Percentiles rank a stretch among this genome's conserved stretches.
Conservation (phyloP, 2,113 vertebrate genomes). For the Sebastes schlegelii region DNA sequence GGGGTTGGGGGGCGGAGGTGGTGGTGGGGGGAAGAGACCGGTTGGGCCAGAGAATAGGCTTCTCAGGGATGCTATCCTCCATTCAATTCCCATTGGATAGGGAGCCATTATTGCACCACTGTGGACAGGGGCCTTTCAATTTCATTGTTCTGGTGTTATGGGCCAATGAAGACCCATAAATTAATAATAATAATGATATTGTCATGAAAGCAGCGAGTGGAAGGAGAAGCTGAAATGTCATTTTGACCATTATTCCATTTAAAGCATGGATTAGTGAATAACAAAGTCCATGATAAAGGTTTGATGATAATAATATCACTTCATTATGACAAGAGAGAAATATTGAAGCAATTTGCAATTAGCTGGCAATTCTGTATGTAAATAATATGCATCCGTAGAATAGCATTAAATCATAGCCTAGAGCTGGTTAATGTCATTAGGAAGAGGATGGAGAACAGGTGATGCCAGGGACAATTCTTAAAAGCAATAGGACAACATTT, state of each 20-base stretch:
- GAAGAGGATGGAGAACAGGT: conserved; percentile 2
- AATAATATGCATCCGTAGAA: conserved; percentile 1
- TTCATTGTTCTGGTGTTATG: conserved; percentile 70
- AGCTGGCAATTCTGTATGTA: conserved; percentile 12
- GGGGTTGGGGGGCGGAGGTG: conserved; percentile 75
- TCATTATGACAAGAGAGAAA: conserved; percentile 8
- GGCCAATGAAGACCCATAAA: conserved; percentile 59
- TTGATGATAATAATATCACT: not conserved
- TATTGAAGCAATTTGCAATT: conserved; percentile 3
- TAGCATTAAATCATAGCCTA: not conserved
- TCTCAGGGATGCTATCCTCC: conserved; percentile 91
- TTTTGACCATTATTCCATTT: conserved; percentile 13
- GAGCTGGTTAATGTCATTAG: conserved; percentile 1
- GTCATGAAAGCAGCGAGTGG: not conserved
- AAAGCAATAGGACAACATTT: not conserved
- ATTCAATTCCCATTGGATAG: conserved; percentile 93
- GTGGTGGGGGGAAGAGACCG: conserved; percentile 73
- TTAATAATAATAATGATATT: conserved; percentile 46
- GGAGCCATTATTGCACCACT: conserved; percentile 83
- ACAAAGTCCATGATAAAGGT: not conserved
- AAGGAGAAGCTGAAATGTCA: conserved; percentile 19
- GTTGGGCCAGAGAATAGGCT: conserved; percentile 85
- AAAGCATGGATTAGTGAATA: not conserved
- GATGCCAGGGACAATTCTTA: not conserved
- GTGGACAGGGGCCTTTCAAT: conserved; percentile 69